These are phyloP conservation scores for Penaeus japonicus DNA, from an alignment of 1,140 invertebrate species.

Conservation along the genomic window DNA sequence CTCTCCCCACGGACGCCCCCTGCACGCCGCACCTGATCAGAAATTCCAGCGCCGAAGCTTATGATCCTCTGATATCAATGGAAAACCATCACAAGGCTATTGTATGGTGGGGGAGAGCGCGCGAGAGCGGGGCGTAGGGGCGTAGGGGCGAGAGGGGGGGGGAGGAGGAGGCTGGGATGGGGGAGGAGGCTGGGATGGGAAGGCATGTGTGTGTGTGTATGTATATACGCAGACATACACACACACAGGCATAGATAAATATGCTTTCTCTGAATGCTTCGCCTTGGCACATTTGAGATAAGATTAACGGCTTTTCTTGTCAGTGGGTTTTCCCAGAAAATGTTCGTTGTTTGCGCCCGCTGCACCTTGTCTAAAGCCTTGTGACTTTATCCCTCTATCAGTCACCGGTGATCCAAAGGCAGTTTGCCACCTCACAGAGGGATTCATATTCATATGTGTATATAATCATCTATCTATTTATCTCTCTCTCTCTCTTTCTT, in stretches of 20 bases:
- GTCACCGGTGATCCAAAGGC: no score
- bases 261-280: no score
- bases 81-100: constrained; percentile 51
- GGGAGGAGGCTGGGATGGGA: not conserved
- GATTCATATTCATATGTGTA: no score
- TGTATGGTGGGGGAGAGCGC: constrained; percentile 1
- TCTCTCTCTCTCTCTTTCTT: no score
- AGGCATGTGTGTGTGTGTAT: not conserved
- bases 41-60: constrained; percentile 37
- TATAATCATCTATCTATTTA: no score
- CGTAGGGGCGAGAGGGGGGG: not conserved
- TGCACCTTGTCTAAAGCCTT: no score
- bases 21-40: constrained; percentile 42
- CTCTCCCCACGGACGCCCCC: not conserved
- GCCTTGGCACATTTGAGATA: no score
- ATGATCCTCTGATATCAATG: constrained; percentile 49
- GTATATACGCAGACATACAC: not conserved
- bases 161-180: not conserved
- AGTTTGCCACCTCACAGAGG: no score
- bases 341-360: no score
- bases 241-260: not conserved
- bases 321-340: no score
- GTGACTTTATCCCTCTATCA: no score
- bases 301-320: no score
- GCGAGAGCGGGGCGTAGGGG: not conserved